A percentile compares a stretch with the other conserved stretches of the same genome.
phyloP scores from a whole-genome alignment of 2,888 invertebrate species.

The Rhagium mordax region DNA sequence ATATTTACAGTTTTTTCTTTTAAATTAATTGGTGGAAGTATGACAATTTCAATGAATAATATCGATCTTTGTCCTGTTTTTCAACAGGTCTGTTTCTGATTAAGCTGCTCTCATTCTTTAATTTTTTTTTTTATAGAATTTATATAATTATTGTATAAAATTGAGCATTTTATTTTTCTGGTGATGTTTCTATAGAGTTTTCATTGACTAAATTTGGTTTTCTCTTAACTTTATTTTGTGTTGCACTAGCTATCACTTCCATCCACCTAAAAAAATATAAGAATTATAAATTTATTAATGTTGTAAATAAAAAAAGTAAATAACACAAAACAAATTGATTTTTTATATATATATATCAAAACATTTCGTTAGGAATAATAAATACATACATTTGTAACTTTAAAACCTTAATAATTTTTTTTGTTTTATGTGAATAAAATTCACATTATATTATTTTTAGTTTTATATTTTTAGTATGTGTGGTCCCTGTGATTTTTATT shows the following conservation, averaged over 20 bases:
- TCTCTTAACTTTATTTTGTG: conserved; percentile 66
- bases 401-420: too few species aligned
- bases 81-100: background rate
- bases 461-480: too few species aligned
- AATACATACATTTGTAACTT: too few species aligned
- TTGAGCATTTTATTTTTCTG: conserved; percentile 39
- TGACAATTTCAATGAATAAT: background rate
- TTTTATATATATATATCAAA: too few species aligned
- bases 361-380: too few species aligned
- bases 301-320: too few species aligned
- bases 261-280: conserved; percentile 63
- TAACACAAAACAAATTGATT: too few species aligned
- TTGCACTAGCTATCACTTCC: conserved; percentile 82
- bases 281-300: conserved; percentile 6
- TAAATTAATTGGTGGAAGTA: too few species aligned
- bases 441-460: too few species aligned
- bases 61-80: background rate
- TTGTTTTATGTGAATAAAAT: too few species aligned
- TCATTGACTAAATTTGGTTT: conserved; percentile 59
- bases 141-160: background rate
- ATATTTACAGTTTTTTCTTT: background rate
- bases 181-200: conserved; percentile 55
- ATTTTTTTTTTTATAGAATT: background rate
- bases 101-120: background rate
- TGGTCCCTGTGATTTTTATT: too few species aligned